A percentile compares a stretch with the other conserved stretches of the same genome.
phyloP scores from a whole-genome alignment of 2,888 invertebrate genomes.

The Shargacucullia verbasci region DNA sequence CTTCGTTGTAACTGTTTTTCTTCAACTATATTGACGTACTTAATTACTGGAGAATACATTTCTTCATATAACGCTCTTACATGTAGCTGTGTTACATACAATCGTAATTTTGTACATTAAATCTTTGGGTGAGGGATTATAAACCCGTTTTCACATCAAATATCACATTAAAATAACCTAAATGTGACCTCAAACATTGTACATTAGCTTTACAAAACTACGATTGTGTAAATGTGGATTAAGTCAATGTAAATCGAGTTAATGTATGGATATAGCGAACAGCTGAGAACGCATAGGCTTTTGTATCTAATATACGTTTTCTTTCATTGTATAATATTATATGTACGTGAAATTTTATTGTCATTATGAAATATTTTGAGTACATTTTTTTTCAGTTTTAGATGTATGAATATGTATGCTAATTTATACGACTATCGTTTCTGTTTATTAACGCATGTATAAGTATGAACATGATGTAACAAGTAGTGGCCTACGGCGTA shows the following conservation, averaged over 20 bases:
- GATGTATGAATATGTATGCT: conserved; percentile 55
- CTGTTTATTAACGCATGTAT: conserved; percentile 32
- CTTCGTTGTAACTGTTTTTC: conserved; percentile 19
- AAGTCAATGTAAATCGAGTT: conserved; percentile 58
- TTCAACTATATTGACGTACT: conserved; percentile 49
- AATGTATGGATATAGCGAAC: conserved; percentile 51
- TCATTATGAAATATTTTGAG: conserved; percentile 60
- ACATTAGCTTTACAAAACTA: conserved; percentile 50
- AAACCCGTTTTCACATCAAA: conserved; percentile 12
- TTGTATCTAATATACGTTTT: conserved; percentile 61
- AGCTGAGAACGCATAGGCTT: conserved; percentile 57
- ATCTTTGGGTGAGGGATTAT: conserved; percentile 17
- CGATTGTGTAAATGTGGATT: conserved; percentile 46
- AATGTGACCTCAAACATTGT: conserved; percentile 34
- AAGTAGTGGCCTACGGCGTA: conserved; percentile 13
- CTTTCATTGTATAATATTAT: conserved; percentile 62
- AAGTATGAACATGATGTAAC: conserved; percentile 27
- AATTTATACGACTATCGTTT: conserved; percentile 37
- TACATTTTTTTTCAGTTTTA: conserved; percentile 57
- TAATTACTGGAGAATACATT: conserved; percentile 41
- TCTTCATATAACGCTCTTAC: conserved; percentile 38
- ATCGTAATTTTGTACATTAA: conserved; percentile 49
- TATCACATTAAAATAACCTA: conserved; percentile 23
- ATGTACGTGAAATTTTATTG: conserved; percentile 53
- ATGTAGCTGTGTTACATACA: conserved; percentile 31